phyloP scores from a whole-genome alignment of 2,888 invertebrate species.

The Oeneis ivallda region DNA sequence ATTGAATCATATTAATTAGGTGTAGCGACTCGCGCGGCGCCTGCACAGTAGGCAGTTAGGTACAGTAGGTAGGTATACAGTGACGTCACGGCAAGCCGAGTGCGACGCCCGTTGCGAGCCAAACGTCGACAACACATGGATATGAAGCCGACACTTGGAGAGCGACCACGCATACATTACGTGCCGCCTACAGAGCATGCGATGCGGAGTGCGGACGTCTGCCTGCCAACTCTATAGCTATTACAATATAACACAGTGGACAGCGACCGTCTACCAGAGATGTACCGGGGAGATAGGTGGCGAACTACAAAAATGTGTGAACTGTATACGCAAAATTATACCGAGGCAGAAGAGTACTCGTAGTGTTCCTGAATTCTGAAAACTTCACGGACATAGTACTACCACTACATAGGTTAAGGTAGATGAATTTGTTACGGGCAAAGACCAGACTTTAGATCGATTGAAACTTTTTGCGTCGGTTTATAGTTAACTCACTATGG shows the following conservation, averaged over 20 bases:
- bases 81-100: conserved; percentile 65
- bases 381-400: too few species aligned
- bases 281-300: background rate
- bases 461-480: too few species aligned
- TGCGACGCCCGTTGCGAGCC: conserved; percentile 57
- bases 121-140: conserved; percentile 60
- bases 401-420: too few species aligned
- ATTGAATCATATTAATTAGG: conserved; percentile 56
- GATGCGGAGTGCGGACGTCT: conserved; percentile 35
- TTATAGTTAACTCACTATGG: too few species aligned
- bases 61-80: conserved; percentile 40
- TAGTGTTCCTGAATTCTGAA: too few species aligned
- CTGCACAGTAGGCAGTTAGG: conserved; percentile 41
- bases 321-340: too few species aligned
- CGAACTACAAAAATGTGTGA: background rate
- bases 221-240: background rate
- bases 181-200: conserved; percentile 65
- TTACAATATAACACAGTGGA: conserved; percentile 1
- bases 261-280: background rate
- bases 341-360: too few species aligned
- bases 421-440: too few species aligned
- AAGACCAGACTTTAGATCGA: too few species aligned
- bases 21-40: conserved; percentile 54
- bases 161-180: conserved; percentile 71
- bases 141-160: conserved; percentile 53